Percentiles rank a stretch among this genome's conserved stretches.
Evolutionary conservation across 2,888 invertebrate species (phyloP).

Genomic region (Mythimna ferrago): DNA sequence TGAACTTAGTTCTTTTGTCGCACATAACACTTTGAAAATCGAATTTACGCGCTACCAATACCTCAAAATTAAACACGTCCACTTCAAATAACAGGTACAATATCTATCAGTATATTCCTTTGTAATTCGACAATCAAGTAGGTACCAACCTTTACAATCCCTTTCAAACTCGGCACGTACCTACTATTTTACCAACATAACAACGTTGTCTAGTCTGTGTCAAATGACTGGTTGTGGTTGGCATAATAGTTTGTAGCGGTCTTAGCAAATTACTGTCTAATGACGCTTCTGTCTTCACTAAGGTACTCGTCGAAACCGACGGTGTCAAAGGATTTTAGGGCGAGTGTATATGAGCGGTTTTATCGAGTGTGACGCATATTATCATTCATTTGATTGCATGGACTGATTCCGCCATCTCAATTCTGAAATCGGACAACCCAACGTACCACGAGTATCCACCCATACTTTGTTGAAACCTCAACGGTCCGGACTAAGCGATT

Average conservation of each 20-base stretch:
- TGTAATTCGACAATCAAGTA: constrained; percentile 17
- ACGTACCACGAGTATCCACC: no score
- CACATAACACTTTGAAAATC: constrained; percentile 11
- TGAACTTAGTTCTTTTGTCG: background rate
- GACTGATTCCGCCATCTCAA: no score
- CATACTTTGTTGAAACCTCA: no score
- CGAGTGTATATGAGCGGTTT: constrained; percentile 8
- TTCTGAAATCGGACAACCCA: no score
- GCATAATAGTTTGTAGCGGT: constrained; percentile 45
- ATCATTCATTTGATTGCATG: background rate
- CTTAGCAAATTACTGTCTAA: constrained; percentile 61
- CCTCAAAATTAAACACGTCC: background rate
- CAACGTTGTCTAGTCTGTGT: constrained; percentile 39
- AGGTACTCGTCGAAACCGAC: constrained; percentile 3
- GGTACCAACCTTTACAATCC: constrained; percentile 1
- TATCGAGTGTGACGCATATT: background rate
- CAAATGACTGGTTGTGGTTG: constrained; percentile 48
- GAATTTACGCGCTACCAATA: background rate
- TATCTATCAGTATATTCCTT: constrained; percentile 3
- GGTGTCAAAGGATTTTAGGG: constrained; percentile 34
- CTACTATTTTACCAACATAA: constrained; percentile 39
- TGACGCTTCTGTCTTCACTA: constrained; percentile 49
- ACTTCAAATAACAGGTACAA: constrained; percentile 1
- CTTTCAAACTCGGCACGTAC: background rate
- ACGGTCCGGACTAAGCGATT: no score